These are phyloP conservation scores for Indicator indicator DNA, from an alignment of 2,113 vertebrate genomes.

Conservation along the genomic window DNA sequence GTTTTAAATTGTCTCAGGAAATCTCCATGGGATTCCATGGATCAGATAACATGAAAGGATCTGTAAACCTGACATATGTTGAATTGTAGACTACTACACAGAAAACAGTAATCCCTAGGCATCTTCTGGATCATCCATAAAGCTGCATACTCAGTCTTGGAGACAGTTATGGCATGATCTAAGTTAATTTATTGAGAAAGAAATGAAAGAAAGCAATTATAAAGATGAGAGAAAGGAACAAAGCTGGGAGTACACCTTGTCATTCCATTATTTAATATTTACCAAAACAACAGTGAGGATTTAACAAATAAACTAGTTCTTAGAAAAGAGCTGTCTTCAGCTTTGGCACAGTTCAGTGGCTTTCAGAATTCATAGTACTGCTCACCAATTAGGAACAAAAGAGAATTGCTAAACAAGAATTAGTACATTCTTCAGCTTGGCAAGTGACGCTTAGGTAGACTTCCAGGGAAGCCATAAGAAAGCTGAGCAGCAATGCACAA, in stretches of 20 bases:
- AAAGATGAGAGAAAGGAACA: neutral
- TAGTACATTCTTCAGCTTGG: neutral
- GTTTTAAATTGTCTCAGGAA: slow-evolving; percentile 43
- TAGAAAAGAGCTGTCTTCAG: neutral
- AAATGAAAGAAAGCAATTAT: neutral
- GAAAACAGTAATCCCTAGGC: neutral
- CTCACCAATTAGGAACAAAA: neutral
- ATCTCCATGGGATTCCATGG: neutral
- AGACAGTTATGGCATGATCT: neutral
- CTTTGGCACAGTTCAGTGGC: neutral
- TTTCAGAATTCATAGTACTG: neutral
- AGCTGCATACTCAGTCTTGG: neutral
- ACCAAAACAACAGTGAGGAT: neutral
- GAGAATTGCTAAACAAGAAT: neutral
- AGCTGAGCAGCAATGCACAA: neutral
- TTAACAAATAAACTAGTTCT: neutral
- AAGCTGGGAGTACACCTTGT: neutral
- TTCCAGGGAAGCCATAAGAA: neutral
- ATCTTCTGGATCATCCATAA: neutral
- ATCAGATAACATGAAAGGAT: slow-evolving; percentile 20
- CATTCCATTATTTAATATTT: neutral
- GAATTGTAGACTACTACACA: neutral
- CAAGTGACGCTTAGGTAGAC: neutral
- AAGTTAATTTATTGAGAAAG: neutral
- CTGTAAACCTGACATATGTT: neutral